Percentiles rank a stretch among this genome's conserved stretches.
Evolutionary conservation across 2,888 invertebrate genomes (phyloP).

Genomic region (Pyrgus malvae): DNA sequence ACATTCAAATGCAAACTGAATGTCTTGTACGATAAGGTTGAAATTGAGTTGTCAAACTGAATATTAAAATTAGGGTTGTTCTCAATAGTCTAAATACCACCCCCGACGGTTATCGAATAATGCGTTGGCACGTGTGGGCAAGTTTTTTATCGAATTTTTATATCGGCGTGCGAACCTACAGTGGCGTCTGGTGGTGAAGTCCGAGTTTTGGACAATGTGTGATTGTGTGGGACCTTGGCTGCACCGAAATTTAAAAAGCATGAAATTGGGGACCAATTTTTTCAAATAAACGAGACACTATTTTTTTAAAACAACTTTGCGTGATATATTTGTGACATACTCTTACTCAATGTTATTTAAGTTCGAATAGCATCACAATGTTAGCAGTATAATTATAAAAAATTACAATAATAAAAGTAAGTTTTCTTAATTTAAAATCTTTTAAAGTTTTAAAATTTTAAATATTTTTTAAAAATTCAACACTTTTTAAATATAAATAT

Average conservation of each 20-base stretch:
- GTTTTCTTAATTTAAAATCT: too few relatives aligned
- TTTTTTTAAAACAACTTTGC: too few relatives aligned
- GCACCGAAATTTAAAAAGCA: not conserved
- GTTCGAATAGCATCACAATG: too few relatives aligned
- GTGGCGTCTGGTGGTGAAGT: conserved; percentile 63
- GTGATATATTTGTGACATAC: too few relatives aligned
- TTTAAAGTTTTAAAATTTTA: too few relatives aligned
- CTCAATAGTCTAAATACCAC: conserved; percentile 71
- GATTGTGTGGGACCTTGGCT: conserved; percentile 50
- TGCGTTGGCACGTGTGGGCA: conserved; percentile 69
- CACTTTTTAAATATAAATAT: too few relatives aligned
- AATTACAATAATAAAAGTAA: too few relatives aligned
- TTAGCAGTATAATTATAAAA: too few relatives aligned
- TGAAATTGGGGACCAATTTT: not conserved
- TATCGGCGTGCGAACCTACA: conserved; percentile 70
- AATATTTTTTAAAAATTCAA: too few relatives aligned
- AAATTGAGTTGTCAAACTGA: conserved; percentile 32
- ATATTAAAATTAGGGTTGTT: conserved; percentile 67
- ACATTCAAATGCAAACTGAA: conserved; percentile 38
- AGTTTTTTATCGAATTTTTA: conserved; percentile 75
- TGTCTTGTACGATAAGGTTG: conserved; percentile 25
- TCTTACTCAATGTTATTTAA: too few relatives aligned
- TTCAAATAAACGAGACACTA: too few relatives aligned
- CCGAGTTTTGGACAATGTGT: conserved; percentile 43
- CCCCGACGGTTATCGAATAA: conserved; percentile 80